These are phyloP conservation scores for Xiphophorus hellerii DNA, from an alignment of 2,113 vertebrate species.

Conservation along the genomic window DNA sequence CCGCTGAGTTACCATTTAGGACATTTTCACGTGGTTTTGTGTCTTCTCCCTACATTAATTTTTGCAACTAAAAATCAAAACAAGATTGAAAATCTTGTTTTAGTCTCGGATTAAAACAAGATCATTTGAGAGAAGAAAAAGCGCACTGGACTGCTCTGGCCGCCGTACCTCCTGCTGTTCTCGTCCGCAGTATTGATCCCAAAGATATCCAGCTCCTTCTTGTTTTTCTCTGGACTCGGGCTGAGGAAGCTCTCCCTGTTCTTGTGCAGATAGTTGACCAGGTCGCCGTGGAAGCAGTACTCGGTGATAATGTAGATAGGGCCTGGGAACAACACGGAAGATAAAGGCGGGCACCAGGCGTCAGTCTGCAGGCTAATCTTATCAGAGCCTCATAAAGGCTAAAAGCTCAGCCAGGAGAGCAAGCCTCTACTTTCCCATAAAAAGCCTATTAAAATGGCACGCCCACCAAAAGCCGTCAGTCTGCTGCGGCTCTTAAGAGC, in stretches of 20 bases:
- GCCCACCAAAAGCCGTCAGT: conserved; percentile 35
- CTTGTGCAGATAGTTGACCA: conserved; percentile 98
- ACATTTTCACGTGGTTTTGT: background rate
- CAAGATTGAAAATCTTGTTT: too few species aligned
- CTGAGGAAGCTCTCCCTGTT: conserved; percentile 94
- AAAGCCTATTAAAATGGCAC: conserved; percentile 70
- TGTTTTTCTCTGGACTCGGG: conserved; percentile 89
- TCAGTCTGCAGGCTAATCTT: conserved; percentile 74
- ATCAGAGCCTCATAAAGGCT: conserved; percentile 73
- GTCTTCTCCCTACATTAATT: too few species aligned
- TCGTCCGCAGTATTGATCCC: conserved; percentile 94
- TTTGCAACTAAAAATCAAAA: too few species aligned
- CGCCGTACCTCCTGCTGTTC: conserved; percentile 90
- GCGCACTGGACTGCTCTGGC: background rate
- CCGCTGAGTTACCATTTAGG: conserved; percentile 46
- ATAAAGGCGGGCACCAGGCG: conserved; percentile 44
- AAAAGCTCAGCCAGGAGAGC: conserved; percentile 61
- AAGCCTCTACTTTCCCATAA: conserved; percentile 61
- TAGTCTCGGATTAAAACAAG: background rate
- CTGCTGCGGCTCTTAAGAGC: conserved; percentile 16
- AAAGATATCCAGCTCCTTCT: conserved; percentile 97
- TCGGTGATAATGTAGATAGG: conserved; percentile 99
- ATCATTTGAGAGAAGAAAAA: background rate
- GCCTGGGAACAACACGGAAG: conserved; percentile 78
- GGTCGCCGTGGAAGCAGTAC: conserved; percentile 97